Percentiles rank a stretch among this genome's conserved stretches.
phyloP scores from a whole-genome alignment of 2,797 vertebrate genomes.

The Galagoides demidoff region DNA sequence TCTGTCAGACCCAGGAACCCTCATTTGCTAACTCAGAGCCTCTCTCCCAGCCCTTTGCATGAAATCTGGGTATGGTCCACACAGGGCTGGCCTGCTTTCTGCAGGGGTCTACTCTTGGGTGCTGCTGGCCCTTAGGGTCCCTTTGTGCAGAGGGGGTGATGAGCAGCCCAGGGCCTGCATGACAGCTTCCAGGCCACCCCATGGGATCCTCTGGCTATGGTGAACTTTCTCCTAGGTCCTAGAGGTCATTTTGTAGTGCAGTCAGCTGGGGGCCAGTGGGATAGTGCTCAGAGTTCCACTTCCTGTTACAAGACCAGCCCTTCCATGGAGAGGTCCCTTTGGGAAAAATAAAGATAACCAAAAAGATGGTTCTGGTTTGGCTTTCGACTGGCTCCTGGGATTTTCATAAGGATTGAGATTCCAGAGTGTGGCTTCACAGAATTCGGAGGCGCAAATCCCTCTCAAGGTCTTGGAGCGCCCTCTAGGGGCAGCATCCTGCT shows the following conservation, averaged over 20 bases:
- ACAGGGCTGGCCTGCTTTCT: neutral
- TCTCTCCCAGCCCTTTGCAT: neutral
- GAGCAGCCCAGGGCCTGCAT: neutral
- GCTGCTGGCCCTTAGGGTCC: neutral
- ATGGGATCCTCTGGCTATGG: neutral
- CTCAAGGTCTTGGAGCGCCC: conserved; percentile 73
- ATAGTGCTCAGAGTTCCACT: rapidly evolving
- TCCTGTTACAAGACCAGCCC: rapidly evolving
- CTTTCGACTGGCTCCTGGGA: neutral
- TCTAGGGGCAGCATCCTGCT: conserved; percentile 64
- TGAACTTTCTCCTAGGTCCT: neutral
- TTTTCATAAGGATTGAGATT: neutral
- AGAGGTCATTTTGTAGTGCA: neutral
- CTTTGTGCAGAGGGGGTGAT: neutral
- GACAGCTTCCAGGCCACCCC: neutral
- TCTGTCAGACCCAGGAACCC: neutral
- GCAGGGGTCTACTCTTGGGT: neutral
- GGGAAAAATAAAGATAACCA: neutral
- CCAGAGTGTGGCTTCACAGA: neutral
- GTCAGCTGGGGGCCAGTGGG: neutral
- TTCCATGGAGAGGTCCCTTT: neutral
- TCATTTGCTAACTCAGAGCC: neutral
- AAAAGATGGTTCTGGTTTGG: neutral
- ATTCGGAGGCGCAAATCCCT: neutral
- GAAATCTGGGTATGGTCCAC: neutral